Evolutionary conservation across 2,113 vertebrate species (phyloP).

Genomic region (Podarcis raffonei): DNA sequence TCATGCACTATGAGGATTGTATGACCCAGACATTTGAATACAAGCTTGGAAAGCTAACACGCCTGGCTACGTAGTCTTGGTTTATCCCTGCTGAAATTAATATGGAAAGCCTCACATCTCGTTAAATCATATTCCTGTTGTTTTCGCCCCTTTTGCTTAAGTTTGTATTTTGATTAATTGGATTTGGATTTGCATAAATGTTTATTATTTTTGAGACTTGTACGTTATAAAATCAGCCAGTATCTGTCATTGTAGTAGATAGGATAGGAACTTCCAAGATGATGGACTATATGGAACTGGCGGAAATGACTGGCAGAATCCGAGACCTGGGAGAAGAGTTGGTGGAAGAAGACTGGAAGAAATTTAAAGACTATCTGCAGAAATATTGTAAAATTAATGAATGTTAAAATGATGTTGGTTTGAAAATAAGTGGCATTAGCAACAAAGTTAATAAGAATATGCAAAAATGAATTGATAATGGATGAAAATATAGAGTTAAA

Average conservation of each 20-base stretch:
- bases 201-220: constrained; percentile 38
- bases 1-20: background rate
- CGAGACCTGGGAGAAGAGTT: too few relatives aligned
- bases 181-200: constrained; percentile 42
- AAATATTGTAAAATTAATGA: too few relatives aligned
- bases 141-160: background rate
- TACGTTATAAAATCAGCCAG: constrained; percentile 21
- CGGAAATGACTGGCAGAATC: too few relatives aligned
- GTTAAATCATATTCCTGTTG: background rate
- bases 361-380: too few relatives aligned
- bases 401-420: too few relatives aligned
- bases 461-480: too few relatives aligned
- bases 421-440: too few relatives aligned
- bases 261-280: constrained; percentile 45
- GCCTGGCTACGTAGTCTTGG: background rate
- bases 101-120: background rate
- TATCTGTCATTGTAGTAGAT: too few relatives aligned
- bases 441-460: too few relatives aligned
- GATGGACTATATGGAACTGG: too few relatives aligned
- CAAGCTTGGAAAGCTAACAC: background rate
- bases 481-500: too few relatives aligned
- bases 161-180: constrained; percentile 33
- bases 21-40: background rate
- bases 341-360: too few relatives aligned
- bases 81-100: background rate